These are phyloP conservation scores for Spinus olivaceus DNA, from an alignment of 2,797 vertebrate genomes.

Conservation along the genomic window DNA sequence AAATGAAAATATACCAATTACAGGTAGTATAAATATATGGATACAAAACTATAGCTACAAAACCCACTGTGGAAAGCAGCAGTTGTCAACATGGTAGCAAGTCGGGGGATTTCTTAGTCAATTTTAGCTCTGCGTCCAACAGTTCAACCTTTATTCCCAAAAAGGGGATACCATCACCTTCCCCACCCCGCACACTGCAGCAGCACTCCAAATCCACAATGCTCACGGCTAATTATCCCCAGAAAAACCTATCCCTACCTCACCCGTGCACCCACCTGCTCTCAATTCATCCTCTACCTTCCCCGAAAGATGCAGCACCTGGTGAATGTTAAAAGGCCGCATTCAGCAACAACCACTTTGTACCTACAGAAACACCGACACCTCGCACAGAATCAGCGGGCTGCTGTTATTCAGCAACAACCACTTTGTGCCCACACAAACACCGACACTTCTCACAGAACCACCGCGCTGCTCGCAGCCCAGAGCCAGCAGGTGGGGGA, in stretches of 20 bases:
- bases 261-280: not conserved
- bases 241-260: fast-evolving
- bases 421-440: not conserved
- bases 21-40: not conserved
- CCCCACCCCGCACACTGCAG: fast-evolving
- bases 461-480: not conserved
- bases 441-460: fast-evolving
- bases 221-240: not conserved
- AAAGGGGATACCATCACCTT: not conserved
- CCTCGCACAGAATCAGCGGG: too few relatives aligned
- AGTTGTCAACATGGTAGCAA: fast-evolving
- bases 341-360: too few relatives aligned
- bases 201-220: fast-evolving
- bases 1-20: not conserved
- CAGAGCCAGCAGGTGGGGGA: not conserved
- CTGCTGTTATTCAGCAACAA: too few relatives aligned
- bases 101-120: not conserved
- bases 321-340: not conserved
- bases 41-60: not conserved
- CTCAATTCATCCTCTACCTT: not conserved
- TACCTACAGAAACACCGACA: fast-evolving
- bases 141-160: not conserved
- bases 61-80: not conserved
- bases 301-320: not conserved
- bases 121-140: not conserved